phyloP scores from a whole-genome alignment of 2,888 invertebrate genomes.

The Trisateles emortualis region DNA sequence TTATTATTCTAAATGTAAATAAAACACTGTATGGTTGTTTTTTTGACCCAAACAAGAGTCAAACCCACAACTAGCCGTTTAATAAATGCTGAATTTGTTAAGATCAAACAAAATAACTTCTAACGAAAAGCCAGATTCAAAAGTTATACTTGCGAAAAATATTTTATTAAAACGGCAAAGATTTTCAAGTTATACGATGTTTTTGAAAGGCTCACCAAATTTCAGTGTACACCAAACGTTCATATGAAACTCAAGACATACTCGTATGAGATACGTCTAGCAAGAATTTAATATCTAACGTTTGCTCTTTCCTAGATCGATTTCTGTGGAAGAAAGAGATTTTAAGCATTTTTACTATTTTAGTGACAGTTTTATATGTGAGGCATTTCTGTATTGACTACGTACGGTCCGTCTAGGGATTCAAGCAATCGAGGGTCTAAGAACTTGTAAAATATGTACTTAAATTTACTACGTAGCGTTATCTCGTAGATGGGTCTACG shows the following conservation, averaged over 20 bases:
- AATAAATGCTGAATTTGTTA: no score
- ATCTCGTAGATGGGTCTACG: no score
- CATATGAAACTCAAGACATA: constrained; percentile 27
- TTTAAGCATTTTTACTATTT: not conserved
- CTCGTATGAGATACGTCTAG: constrained; percentile 44
- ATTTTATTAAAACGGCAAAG: constrained; percentile 6
- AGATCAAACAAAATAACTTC: not conserved
- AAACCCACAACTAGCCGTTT: no score
- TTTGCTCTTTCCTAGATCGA: constrained; percentile 33
- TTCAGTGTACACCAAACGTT: constrained; percentile 24
- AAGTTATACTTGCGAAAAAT: not conserved
- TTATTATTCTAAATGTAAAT: no score
- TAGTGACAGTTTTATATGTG: not conserved
- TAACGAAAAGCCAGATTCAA: not conserved
- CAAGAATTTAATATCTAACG: constrained; percentile 55
- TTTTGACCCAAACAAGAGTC: no score
- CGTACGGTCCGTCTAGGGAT: no score
- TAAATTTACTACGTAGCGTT: no score
- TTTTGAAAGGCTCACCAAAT: constrained; percentile 28
- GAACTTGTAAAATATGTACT: no score
- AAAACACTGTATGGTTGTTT: no score
- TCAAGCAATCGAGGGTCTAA: no score
- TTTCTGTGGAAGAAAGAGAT: constrained; percentile 5
- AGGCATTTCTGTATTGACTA: no score
- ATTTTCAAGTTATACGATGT: constrained; percentile 8